A percentile compares a stretch with the other conserved stretches of the same genome.
These are phyloP conservation scores for Channa striata DNA, from an alignment of 2,797 vertebrate species.

Conservation along the genomic window DNA sequence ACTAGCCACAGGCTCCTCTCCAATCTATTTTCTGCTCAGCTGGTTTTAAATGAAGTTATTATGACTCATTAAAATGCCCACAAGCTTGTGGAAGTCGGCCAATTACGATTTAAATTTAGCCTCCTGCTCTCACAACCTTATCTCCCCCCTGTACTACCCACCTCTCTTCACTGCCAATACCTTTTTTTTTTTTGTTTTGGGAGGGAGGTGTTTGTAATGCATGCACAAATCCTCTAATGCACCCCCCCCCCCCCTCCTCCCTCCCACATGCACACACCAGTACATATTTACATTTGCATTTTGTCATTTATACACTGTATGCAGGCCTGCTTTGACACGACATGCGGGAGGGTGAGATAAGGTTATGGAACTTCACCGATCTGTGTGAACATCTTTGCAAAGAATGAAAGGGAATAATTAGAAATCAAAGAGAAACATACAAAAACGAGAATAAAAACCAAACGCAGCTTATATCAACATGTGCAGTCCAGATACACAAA, in stretches of 20 bases:
- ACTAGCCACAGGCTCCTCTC: slow-evolving; percentile 98
- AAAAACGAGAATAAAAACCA: slow-evolving; percentile 36
- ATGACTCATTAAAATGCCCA: slow-evolving; percentile 99
- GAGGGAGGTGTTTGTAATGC: slow-evolving; percentile 23
- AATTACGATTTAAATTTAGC: slow-evolving; percentile 99
- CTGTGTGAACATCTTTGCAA: slow-evolving; percentile 11
- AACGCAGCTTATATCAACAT: slow-evolving; percentile 59
- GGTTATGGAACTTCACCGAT: background rate
- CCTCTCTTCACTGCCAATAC: slow-evolving; percentile 56
- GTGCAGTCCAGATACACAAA: slow-evolving; percentile 61
- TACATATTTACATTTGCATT: no score
- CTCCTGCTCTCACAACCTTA: slow-evolving; percentile 78
- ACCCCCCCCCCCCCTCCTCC: background rate
- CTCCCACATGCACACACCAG: slow-evolving; percentile 11
- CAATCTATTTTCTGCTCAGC: slow-evolving; percentile 99
- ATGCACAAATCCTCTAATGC: slow-evolving; percentile 43
- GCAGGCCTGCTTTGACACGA: background rate
- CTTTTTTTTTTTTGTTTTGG: slow-evolving; percentile 28
- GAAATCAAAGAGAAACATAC: slow-evolving; percentile 25
- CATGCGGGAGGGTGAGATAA: slow-evolving; percentile 3
- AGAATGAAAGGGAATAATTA: slow-evolving; percentile 43
- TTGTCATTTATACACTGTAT: slow-evolving; percentile 2
- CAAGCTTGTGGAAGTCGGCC: slow-evolving; percentile 99
- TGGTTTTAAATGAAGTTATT: slow-evolving; percentile 99
- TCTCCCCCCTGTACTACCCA: slow-evolving; percentile 61